These are phyloP conservation scores for Gasterosteus aculeatus DNA, from an alignment of 2,113 vertebrate species.

Conservation along the genomic window DNA sequence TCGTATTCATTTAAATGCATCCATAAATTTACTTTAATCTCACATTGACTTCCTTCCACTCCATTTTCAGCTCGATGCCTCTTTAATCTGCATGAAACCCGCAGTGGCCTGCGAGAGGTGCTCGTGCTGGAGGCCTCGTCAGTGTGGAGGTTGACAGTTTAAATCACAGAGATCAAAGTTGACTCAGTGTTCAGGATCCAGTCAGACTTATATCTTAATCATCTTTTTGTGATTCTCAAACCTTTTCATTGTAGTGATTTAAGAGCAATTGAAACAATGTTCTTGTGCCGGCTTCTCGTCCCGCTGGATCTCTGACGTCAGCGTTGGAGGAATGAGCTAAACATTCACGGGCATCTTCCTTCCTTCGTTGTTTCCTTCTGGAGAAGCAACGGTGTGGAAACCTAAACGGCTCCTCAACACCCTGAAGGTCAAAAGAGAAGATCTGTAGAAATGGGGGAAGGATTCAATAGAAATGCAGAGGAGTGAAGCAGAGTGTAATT, in stretches of 20 bases:
- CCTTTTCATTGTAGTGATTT: neutral
- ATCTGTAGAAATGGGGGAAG: neutral
- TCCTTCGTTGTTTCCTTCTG: neutral
- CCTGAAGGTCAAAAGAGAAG: neutral
- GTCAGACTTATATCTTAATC: neutral
- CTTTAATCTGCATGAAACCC: neutral
- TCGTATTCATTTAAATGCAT: constrained; percentile 37
- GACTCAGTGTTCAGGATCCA: neutral
- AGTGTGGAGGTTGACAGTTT: neutral
- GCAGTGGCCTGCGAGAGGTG: too few species aligned
- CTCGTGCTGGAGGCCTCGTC: too few species aligned
- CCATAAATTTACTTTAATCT: constrained; percentile 38
- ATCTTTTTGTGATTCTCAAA: neutral
- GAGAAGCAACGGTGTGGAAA: neutral
- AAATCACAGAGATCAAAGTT: neutral
- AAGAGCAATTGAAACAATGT: neutral
- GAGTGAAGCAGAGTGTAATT: neutral
- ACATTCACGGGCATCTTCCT: neutral
- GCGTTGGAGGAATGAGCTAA: neutral
- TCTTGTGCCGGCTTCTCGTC: neutral
- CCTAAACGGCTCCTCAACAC: neutral
- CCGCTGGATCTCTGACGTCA: neutral
- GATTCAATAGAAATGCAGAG: neutral
- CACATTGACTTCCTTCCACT: constrained; percentile 36
- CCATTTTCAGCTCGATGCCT: constrained; percentile 39